Evolutionary conservation across 2,797 vertebrate genomes (phyloP).

Genomic region (Pelobates cultripes): DNA sequence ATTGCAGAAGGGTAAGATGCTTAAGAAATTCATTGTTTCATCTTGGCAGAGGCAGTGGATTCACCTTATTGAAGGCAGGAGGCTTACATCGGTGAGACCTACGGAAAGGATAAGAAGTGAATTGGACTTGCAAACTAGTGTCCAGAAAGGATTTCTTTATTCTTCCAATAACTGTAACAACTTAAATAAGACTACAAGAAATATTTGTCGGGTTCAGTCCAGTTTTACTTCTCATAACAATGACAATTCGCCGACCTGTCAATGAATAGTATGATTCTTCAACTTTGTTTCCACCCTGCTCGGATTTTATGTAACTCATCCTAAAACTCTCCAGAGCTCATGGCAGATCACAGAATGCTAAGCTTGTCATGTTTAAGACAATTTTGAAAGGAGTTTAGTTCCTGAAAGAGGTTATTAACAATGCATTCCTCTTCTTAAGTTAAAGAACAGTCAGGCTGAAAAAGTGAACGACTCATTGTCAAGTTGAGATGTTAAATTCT

Average conservation of each 20-base stretch:
- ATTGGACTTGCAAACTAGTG: background rate
- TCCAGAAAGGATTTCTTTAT: background rate
- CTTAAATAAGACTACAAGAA: background rate
- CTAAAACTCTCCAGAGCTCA: background rate
- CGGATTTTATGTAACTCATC: background rate
- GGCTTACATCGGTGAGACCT: background rate
- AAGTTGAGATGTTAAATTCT: constrained; percentile 4
- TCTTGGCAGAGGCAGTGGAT: background rate
- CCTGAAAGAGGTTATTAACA: constrained; percentile 26
- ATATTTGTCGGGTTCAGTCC: background rate
- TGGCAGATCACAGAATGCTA: constrained; percentile 5
- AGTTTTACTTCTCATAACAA: background rate
- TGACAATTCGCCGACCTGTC: background rate
- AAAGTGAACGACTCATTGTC: background rate
- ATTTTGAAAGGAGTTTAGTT: constrained; percentile 29
- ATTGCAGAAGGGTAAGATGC: no score
- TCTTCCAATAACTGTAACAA: background rate
- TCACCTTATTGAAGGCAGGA: background rate
- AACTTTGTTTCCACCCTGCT: background rate
- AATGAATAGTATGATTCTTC: background rate
- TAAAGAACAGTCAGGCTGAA: background rate
- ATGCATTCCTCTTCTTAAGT: constrained; percentile 9
- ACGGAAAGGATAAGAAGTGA: background rate
- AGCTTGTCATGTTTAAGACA: constrained; percentile 15
- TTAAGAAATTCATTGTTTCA: background rate